phyloP scores from a whole-genome alignment of 2,113 vertebrate species.

The Polypterus bichir region DNA sequence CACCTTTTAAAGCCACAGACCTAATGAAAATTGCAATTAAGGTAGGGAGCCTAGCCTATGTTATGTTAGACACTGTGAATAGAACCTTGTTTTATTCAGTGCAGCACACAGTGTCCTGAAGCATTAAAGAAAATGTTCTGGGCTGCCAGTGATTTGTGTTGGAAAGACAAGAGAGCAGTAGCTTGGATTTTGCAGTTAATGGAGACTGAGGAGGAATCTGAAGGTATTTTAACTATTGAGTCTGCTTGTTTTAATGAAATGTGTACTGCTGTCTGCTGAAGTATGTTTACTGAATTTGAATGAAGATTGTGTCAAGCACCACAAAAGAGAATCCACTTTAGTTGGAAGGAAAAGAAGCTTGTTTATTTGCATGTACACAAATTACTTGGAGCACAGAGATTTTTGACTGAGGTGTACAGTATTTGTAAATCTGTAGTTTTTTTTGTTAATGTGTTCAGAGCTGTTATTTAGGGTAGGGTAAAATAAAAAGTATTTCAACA shows the following conservation, averaged over 20 bases:
- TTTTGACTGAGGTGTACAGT: too few species aligned
- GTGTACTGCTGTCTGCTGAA: not conserved
- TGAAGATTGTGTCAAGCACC: too few species aligned
- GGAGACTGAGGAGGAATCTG: not conserved
- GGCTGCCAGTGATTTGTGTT: not conserved
- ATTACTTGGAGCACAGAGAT: too few species aligned
- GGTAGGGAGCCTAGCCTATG: not conserved
- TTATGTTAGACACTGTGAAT: not conserved
- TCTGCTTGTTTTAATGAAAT: not conserved
- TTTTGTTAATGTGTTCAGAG: too few species aligned
- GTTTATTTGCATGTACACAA: too few species aligned
- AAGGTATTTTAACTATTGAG: constrained; percentile 29
- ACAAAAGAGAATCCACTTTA: too few species aligned
- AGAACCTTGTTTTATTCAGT: not conserved
- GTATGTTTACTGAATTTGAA: too few species aligned
- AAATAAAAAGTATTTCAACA: too few species aligned
- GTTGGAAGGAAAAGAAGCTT: too few species aligned
- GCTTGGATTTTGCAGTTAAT: not conserved
- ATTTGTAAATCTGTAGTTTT: too few species aligned
- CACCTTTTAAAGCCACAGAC: constrained; percentile 22
- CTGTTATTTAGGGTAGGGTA: too few species aligned
- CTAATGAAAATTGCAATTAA: not conserved
- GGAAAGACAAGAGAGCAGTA: not conserved
- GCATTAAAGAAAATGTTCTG: not conserved
- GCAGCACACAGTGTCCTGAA: not conserved